phyloP scores from a whole-genome alignment of 92 coral and sea anemone genomes.

The Actinernus sp. region DNA sequence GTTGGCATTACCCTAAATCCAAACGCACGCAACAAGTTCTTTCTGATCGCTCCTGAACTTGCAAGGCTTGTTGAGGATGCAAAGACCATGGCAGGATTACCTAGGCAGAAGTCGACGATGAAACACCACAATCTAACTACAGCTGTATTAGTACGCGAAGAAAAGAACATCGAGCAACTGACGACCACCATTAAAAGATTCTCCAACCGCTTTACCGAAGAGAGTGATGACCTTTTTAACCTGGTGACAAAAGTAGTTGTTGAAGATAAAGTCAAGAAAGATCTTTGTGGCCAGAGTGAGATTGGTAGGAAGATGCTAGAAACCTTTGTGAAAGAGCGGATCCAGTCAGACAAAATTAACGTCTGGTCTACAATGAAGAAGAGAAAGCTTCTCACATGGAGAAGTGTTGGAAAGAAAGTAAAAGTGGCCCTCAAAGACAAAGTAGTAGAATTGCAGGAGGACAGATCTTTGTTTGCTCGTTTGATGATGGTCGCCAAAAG shows the following conservation, averaged over 20 bases:
- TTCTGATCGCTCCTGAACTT: conserved; percentile 50
- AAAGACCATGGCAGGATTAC: conserved; percentile 36
- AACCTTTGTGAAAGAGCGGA: conserved; percentile 21
- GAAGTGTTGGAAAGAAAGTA: conserved; percentile 10
- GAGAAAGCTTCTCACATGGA: conserved; percentile 39
- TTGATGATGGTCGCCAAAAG: too few relatives aligned
- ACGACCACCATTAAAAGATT: conserved; percentile 24
- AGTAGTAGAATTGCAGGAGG: conserved; percentile 30
- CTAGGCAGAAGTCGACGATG: conserved; percentile 14
- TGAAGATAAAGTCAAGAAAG: conserved; percentile 42
- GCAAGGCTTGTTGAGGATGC: conserved; percentile 52
- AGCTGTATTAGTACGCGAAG: conserved; percentile 34
- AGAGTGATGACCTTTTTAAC: conserved; percentile 48
- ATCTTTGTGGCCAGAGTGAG: conserved; percentile 33
- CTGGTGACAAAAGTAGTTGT: conserved; percentile 52
- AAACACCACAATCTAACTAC: conserved; percentile 34
- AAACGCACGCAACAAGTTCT: conserved; percentile 39
- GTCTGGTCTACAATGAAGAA: conserved; percentile 46
- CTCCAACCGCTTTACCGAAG: conserved; percentile 55
- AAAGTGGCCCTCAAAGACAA: conserved; percentile 5
- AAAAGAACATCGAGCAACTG: conserved; percentile 40
- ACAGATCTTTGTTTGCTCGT: conserved; percentile 15
- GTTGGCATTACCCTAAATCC: conserved; percentile 67
- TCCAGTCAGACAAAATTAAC: conserved; percentile 20
- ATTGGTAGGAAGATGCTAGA: conserved; percentile 17